Conservation (phyloP, 1,140 invertebrate species). For the Kradibia gibbosae region DNA sequence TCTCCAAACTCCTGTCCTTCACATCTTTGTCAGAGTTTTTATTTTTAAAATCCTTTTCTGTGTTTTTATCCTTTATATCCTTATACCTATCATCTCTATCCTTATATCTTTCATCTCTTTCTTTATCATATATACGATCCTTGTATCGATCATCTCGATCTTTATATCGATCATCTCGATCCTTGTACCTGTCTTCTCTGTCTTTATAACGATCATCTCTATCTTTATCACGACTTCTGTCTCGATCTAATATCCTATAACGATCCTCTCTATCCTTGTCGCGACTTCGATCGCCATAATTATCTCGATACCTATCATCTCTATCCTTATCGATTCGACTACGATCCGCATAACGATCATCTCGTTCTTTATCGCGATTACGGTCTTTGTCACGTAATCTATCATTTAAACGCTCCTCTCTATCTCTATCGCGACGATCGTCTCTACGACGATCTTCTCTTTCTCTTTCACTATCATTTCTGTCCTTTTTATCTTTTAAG, state of each 20-base stretch:
- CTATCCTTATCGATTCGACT: slow-evolving; percentile 30
- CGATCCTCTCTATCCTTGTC: slow-evolving; percentile 36
- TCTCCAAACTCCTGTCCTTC: background rate
- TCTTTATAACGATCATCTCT: slow-evolving; percentile 35
- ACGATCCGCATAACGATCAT: slow-evolving; percentile 35
- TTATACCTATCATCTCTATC: slow-evolving; percentile 36
- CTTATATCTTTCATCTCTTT: slow-evolving; percentile 29
- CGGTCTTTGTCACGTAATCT: slow-evolving; percentile 44
- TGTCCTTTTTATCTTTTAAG: slow-evolving; percentile 30
- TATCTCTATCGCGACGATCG: slow-evolving; percentile 19
- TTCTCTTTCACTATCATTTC: slow-evolving; percentile 20
- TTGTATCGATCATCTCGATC: slow-evolving; percentile 38
- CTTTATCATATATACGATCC: slow-evolving; percentile 38
- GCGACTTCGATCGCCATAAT: slow-evolving; percentile 15
- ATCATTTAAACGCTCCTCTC: slow-evolving; percentile 42
- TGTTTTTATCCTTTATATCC: slow-evolving; percentile 1
- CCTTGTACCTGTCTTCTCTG: slow-evolving; percentile 26
- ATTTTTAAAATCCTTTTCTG: slow-evolving; percentile 10
- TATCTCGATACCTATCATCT: slow-evolving; percentile 33
- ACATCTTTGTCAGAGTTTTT: slow-evolving; percentile 16
- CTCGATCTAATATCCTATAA: slow-evolving; percentile 20
- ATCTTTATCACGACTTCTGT: slow-evolving; percentile 20
- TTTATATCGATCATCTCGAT: slow-evolving; percentile 41
- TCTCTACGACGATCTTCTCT: slow-evolving; percentile 37
- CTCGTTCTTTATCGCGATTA: slow-evolving; percentile 38